Conservation (phyloP, 2,888 invertebrate species). For the Pachliopta kotzebuea region DNA sequence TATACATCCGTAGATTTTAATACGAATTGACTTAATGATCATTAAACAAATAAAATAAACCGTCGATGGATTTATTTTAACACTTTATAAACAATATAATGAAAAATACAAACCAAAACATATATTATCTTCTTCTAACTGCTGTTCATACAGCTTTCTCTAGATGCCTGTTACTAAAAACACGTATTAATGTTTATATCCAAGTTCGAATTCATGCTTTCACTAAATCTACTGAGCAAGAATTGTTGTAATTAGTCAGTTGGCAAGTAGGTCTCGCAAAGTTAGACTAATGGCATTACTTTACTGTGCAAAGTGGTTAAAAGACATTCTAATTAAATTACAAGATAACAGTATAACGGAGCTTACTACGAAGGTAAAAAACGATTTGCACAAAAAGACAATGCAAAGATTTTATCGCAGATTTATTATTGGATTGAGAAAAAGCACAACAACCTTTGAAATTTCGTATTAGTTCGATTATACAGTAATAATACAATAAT, state of each 20-base stretch:
- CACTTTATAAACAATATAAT: too few species aligned
- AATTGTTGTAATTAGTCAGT: constrained; percentile 24
- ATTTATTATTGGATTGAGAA: not conserved
- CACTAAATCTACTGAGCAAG: constrained; percentile 17
- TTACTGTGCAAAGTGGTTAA: constrained; percentile 12
- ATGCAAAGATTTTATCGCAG: constrained; percentile 1
- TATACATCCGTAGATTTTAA: constrained; percentile 15
- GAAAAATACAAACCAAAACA: not conserved
- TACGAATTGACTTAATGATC: not conserved
- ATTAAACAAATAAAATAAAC: too few species aligned
- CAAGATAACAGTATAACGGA: constrained; percentile 13
- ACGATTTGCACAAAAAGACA: constrained; percentile 2
- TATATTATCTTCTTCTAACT: constrained; percentile 1
- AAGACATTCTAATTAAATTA: constrained; percentile 12
- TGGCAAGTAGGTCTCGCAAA: constrained; percentile 20
- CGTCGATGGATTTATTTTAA: too few species aligned
- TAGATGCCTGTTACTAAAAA: constrained; percentile 5
- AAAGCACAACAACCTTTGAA: not conserved
- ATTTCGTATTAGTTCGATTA: not conserved
- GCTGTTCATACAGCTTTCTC: constrained; percentile 17
- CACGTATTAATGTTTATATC: constrained; percentile 9
- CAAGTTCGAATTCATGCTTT: constrained; percentile 24
- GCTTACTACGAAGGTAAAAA: not conserved
- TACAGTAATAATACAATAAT: constrained; percentile 12
- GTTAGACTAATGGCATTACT: constrained; percentile 9